These are phyloP conservation scores for Anoplius nigerrimus DNA, from an alignment of 2,888 invertebrate genomes.

Conservation along the genomic window DNA sequence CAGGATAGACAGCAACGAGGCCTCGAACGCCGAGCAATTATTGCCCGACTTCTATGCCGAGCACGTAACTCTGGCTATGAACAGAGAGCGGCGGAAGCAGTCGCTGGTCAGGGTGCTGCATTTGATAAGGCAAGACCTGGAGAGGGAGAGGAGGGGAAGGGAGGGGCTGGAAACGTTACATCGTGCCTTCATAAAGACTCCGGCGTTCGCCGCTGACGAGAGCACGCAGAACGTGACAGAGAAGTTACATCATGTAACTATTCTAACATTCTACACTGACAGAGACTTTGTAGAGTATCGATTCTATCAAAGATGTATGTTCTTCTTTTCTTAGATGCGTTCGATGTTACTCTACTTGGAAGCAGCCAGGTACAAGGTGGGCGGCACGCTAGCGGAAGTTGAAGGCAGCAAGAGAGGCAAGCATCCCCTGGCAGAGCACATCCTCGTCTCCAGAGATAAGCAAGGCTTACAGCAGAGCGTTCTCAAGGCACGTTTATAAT, in stretches of 20 bases:
- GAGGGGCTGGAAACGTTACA: conserved; percentile 93
- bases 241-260: conserved; percentile 94
- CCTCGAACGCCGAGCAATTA: conserved; percentile 85
- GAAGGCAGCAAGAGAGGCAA: conserved; percentile 86
- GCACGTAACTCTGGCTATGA: conserved; percentile 95
- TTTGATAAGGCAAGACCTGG: conserved; percentile 90
- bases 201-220: conserved; percentile 90
- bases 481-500: conserved; percentile 84
- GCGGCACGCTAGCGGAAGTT: conserved; percentile 87
- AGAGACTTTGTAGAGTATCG: not conserved
- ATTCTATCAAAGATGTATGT: not conserved
- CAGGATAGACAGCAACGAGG: conserved; percentile 82
- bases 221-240: conserved; percentile 94
- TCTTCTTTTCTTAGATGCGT: conserved; percentile 81
- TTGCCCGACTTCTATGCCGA: conserved; percentile 97
- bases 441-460: conserved; percentile 91
- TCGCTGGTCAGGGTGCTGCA: conserved; percentile 90
- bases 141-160: conserved; percentile 91
- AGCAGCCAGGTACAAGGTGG: conserved; percentile 92
- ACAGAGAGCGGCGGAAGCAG: conserved; percentile 89
- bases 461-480: conserved; percentile 92
- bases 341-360: conserved; percentile 95
- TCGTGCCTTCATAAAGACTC: conserved; percentile 89
- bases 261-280: too few species aligned
- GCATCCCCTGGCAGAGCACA: conserved; percentile 90